Conservation (phyloP, 2,113 vertebrate genomes). For the Aix galericulata region DNA sequence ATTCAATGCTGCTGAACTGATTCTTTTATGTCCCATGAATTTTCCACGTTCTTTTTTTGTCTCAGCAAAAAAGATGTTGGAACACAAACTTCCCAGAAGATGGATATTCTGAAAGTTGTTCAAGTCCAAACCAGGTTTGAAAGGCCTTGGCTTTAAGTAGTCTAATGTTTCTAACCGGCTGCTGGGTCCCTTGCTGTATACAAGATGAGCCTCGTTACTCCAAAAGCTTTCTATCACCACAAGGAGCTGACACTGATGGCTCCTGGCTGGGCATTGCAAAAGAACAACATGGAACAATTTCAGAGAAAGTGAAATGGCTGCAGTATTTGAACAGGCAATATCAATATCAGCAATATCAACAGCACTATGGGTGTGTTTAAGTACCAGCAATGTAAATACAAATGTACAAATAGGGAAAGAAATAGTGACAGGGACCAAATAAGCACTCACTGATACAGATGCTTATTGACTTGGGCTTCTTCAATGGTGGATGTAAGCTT, state of each 20-base stretch:
- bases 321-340: not conserved
- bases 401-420: not conserved
- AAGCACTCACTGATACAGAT: not conserved
- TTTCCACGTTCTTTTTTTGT: not conserved
- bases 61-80: not conserved
- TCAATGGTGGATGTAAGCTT: fast-evolving
- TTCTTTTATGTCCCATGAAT: not conserved
- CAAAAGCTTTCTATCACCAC: not conserved
- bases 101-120: not conserved
- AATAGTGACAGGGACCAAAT: not conserved
- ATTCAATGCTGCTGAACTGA: not conserved
- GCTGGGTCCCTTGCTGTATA: not conserved
- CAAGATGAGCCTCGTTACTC: not conserved
- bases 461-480: not conserved
- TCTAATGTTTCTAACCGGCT: not conserved
- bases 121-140: not conserved
- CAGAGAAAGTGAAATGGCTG: not conserved
- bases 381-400: not conserved
- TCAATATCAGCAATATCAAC: fast-evolving
- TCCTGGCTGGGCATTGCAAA: not conserved
- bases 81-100: not conserved
- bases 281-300: not conserved
- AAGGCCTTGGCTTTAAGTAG: not conserved
- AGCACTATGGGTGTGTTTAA: not conserved
- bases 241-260: not conserved